A percentile compares a stretch with the other conserved stretches of the same genome.
phyloP scores from a whole-genome alignment of 1,140 invertebrate genomes.

The Euura lappo region DNA sequence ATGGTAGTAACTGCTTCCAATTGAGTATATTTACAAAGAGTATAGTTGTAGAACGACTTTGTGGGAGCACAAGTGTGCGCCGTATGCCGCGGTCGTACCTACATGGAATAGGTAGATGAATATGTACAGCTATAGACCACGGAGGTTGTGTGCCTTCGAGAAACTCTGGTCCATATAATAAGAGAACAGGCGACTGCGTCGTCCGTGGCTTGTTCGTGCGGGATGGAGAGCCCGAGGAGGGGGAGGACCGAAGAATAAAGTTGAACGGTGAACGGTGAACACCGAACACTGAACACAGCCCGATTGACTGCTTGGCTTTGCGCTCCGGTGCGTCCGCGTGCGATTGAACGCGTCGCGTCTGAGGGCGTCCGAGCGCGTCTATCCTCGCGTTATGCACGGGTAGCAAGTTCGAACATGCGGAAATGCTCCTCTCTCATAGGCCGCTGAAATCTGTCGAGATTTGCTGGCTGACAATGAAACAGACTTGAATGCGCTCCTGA shows the following conservation, averaged over 20 bases:
- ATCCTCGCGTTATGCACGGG: neutral
- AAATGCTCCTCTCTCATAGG: neutral
- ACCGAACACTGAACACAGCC: neutral
- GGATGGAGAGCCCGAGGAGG: neutral
- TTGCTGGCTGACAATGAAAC: no score
- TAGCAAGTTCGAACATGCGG: constrained; percentile 1
- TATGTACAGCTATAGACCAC: no score
- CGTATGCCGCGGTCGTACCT: no score
- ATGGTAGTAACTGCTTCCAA: no score
- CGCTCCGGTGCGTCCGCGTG: constrained; percentile 4
- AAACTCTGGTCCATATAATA: neutral
- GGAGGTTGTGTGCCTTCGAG: neutral
- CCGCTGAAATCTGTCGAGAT: neutral
- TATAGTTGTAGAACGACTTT: no score
- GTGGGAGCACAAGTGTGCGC: no score
- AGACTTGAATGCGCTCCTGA: no score
- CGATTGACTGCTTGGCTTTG: constrained; percentile 3
- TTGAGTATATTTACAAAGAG: no score
- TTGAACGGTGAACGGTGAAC: constrained; percentile 4
- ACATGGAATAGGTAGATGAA: no score
- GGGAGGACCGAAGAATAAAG: neutral
- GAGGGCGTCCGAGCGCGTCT: constrained; percentile 6
- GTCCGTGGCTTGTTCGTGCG: neutral
- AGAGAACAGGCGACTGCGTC: constrained; percentile 1
- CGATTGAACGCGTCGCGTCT: constrained; percentile 7